Percentiles rank a stretch among this genome's conserved stretches.
Conservation (phyloP, 2,888 invertebrate genomes). For the Apoda limacodes region DNA sequence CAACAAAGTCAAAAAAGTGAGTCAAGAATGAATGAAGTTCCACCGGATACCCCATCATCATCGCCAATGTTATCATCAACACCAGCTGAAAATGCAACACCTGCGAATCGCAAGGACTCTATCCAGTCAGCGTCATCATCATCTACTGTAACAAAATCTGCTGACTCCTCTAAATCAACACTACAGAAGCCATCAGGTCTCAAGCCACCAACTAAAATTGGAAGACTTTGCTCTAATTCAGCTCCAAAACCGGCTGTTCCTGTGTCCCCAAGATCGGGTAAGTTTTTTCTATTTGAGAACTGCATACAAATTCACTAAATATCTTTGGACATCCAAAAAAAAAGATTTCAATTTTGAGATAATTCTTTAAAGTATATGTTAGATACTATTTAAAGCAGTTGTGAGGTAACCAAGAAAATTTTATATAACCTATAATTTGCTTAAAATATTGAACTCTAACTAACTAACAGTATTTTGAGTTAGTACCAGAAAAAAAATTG, state of each 20-base stretch:
- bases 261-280: slow-evolving; percentile 66
- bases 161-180: slow-evolving; percentile 39
- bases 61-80: slow-evolving; percentile 39
- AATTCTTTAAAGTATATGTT: too few species aligned
- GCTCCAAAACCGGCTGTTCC: slow-evolving; percentile 77
- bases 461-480: too few species aligned
- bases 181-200: slow-evolving; percentile 72
- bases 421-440: slow-evolving; percentile 6
- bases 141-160: slow-evolving; percentile 20
- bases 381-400: too few species aligned
- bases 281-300: too few species aligned
- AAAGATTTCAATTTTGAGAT: slow-evolving; percentile 1
- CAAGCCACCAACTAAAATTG: slow-evolving; percentile 75
- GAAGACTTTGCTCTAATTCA: slow-evolving; percentile 72
- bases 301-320: too few species aligned
- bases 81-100: slow-evolving; percentile 42
- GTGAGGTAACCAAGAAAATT: too few species aligned
- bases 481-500: background rate
- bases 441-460: too few species aligned
- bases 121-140: slow-evolving; percentile 19
- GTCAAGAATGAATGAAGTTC: slow-evolving; percentile 50
- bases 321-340: too few species aligned
- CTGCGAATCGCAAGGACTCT: slow-evolving; percentile 38
- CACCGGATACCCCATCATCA: slow-evolving; percentile 33
- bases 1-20: slow-evolving; percentile 30